Base-by-base conservation (phyloP, 2,797 vertebrate genomes). In the Semaprochilodus insignis region DNA sequence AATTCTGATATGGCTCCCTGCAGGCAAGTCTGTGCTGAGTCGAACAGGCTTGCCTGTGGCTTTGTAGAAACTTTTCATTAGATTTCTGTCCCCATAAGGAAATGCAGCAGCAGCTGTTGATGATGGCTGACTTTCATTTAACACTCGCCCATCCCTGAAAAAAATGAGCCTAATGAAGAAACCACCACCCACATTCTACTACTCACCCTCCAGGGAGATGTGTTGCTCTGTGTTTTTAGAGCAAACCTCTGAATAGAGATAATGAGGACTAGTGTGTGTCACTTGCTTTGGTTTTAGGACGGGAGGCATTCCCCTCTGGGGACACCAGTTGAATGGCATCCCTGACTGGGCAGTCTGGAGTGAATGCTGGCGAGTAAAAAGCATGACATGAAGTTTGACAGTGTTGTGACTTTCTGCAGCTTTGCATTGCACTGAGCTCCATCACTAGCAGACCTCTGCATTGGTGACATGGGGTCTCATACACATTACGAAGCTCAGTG, bases 291-390 rank as follows among this genome's bases (percentile, higher is more conserved):
- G 81, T 87, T 81, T 21, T 36, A 85, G 52, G 71, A 57, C 11
- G 57, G 85, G 57, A 83, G 79, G 75, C 82, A 87, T 83, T 60
- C 84, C 86, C 87, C 90, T 85, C 88, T 85, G 63, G 51, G 76
- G 62, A 34, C 52, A 57, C 72, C 27, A 34, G 7, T 31, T 59
- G 72, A 80, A 65, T 25, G 4, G 31, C 36, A 57, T 71, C 48
- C 31, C 57, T 62, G 48, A 74, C 44, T 51, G n/a, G 62, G 4
- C 57, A 72, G 82, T 76, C 74, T 70, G 78, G 70, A 78, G 71
- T 34, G 17, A 78, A 71, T 15, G 63, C 21, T 74, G 57, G 51
- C 2, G 65, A 78, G 51, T 71, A 44, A 67, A 21, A 2, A 74
- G 76, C 55, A 60, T 44, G 65, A 85, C 65, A 82, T 77, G n/a